Evolutionary conservation across 2,888 invertebrate genomes (phyloP).

Genomic region (Diachrysia chrysitis): DNA sequence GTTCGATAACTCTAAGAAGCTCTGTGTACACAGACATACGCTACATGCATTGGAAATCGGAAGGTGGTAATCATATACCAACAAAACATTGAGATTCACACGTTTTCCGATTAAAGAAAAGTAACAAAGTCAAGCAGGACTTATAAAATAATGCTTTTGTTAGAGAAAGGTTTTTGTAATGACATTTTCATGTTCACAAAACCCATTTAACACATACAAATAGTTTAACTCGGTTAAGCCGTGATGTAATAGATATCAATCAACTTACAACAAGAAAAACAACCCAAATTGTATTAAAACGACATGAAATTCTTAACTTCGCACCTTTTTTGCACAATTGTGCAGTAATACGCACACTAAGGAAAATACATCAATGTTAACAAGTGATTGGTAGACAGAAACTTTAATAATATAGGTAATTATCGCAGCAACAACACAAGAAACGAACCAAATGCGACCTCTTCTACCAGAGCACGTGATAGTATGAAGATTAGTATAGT

Average conservation of each 20-base stretch:
- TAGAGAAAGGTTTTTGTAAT: neutral
- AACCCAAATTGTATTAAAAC: too few species aligned
- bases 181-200: neutral
- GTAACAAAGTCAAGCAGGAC: neutral
- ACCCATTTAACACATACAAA: neutral
- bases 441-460: too few species aligned
- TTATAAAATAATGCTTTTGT: neutral
- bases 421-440: too few species aligned
- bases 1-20: constrained; percentile 6
- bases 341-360: too few species aligned
- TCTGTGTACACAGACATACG: constrained; percentile 5
- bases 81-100: neutral
- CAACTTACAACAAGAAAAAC: too few species aligned
- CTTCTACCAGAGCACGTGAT: too few species aligned
- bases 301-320: too few species aligned
- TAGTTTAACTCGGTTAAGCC: neutral
- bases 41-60: neutral
- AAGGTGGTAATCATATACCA: neutral
- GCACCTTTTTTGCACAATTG: too few species aligned
- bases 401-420: too few species aligned
- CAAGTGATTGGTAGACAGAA: too few species aligned
- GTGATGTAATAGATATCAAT: neutral
- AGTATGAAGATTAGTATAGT: too few species aligned
- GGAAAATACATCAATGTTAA: too few species aligned
- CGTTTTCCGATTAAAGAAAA: neutral